Conservation (phyloP, 1,140 invertebrate species). For the Drosophila nigromelanica region DNA sequence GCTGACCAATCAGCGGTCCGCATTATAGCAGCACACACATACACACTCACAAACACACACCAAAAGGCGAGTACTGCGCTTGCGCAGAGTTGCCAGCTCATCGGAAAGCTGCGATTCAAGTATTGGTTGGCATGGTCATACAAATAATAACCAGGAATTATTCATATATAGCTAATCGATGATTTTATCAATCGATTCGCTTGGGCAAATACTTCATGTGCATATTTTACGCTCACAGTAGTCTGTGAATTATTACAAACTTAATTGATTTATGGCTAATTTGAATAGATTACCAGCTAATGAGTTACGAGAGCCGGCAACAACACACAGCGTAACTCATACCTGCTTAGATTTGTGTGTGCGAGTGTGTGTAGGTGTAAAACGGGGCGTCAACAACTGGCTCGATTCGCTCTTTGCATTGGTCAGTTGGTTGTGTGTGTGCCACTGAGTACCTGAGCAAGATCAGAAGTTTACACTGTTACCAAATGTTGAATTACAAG, state of each 20-base stretch:
- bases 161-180: slow-evolving; percentile 29
- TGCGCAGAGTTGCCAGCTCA: slow-evolving; percentile 66
- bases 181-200: slow-evolving; percentile 50
- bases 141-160: slow-evolving; percentile 1
- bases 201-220: slow-evolving; percentile 19
- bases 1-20: slow-evolving; percentile 63
- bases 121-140: slow-evolving; percentile 2
- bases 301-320: slow-evolving; percentile 60
- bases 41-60: slow-evolving; percentile 16
- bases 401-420: slow-evolving; percentile 58
- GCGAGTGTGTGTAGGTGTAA: slow-evolving; percentile 22
- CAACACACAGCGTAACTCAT: slow-evolving; percentile 4
- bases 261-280: slow-evolving; percentile 78
- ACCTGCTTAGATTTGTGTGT: slow-evolving; percentile 8
- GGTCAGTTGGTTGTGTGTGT: slow-evolving; percentile 50
- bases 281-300: slow-evolving; percentile 74
- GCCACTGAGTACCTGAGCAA: slow-evolving; percentile 35
- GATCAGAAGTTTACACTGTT: slow-evolving; percentile 48
- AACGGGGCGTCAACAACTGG: slow-evolving; percentile 60
- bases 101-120: slow-evolving; percentile 8
- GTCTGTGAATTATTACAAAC: slow-evolving; percentile 36
- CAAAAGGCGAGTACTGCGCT: slow-evolving; percentile 17
- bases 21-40: slow-evolving; percentile 25
- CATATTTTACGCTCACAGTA: slow-evolving; percentile 44
- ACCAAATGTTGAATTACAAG: neutral